Percentiles rank a stretch among this genome's conserved stretches.
These are phyloP conservation scores for Halcyon malimbica DNA, from an alignment of 2,113 vertebrate genomes.

Conservation along the genomic window DNA sequence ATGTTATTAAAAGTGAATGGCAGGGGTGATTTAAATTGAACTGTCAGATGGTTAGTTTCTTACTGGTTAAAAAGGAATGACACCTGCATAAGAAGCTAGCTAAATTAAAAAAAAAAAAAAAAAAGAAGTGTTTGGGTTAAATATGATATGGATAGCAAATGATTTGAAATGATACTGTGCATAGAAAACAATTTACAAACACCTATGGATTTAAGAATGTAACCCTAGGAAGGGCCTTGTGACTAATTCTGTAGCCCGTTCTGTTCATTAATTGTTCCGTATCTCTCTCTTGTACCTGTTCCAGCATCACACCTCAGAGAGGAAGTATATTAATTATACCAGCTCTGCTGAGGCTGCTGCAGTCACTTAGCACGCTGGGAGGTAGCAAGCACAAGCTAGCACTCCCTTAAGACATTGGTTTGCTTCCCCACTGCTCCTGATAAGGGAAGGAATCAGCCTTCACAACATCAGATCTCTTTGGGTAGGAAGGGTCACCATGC, in stretches of 20 bases:
- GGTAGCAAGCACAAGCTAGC: neutral
- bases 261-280: neutral
- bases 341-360: neutral
- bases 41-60: conserved; percentile 71
- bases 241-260: neutral
- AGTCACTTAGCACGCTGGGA: neutral
- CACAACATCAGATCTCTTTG: neutral
- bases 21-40: conserved; percentile 73
- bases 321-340: neutral
- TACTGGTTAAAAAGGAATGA: conserved; percentile 56
- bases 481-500: neutral
- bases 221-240: neutral
- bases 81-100: conserved; percentile 24
- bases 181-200: neutral
- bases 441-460: neutral
- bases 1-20: conserved; percentile 78
- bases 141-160: neutral
- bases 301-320: neutral
- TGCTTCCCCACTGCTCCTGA: neutral
- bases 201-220: neutral
- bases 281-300: neutral
- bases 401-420: neutral
- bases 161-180: neutral
- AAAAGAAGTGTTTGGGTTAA: neutral
- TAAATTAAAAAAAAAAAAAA: conserved; percentile 22